Evolutionary conservation across 2,888 invertebrate species (phyloP).

Genomic region (Brachylomia viminalis): DNA sequence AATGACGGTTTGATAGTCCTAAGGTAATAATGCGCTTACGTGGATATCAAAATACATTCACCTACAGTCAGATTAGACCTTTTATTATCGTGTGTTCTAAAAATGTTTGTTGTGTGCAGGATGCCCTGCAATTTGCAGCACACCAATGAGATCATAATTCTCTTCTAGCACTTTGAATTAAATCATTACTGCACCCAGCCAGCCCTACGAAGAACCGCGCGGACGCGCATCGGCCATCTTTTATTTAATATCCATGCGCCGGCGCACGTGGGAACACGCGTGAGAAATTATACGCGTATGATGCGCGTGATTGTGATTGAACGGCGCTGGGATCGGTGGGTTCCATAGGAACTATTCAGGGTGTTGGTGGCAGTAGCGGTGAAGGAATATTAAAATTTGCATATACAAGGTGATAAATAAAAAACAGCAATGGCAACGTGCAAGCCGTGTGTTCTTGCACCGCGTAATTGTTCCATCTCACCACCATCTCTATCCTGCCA

Average conservation of each 20-base stretch:
- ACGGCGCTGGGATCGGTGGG: conserved; percentile 44
- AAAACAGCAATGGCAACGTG: too few species aligned
- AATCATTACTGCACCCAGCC: conserved; percentile 28
- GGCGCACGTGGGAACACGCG: conserved; percentile 77
- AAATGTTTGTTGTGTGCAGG: background rate
- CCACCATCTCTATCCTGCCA: too few species aligned
- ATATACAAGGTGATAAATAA: background rate
- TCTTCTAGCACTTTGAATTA: conserved; percentile 11
- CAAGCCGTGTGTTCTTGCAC: too few species aligned
- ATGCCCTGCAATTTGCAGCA: background rate
- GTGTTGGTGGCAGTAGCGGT: conserved; percentile 30
- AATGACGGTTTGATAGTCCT: background rate
- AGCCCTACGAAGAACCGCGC: conserved; percentile 73
- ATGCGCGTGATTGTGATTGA: conserved; percentile 67
- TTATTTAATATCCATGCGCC: conserved; percentile 76
- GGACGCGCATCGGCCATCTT: conserved; percentile 81
- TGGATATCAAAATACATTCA: background rate
- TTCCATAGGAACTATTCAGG: conserved; percentile 25
- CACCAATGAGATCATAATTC: background rate
- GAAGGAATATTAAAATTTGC: conserved; percentile 10
- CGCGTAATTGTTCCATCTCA: background rate
- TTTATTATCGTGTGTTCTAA: background rate
- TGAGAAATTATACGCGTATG: conserved; percentile 72
- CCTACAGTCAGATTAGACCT: background rate
- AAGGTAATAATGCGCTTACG: background rate